Base-by-base conservation (phyloP, 2,113 vertebrate genomes). In the Peucedramus taeniatus region DNA sequence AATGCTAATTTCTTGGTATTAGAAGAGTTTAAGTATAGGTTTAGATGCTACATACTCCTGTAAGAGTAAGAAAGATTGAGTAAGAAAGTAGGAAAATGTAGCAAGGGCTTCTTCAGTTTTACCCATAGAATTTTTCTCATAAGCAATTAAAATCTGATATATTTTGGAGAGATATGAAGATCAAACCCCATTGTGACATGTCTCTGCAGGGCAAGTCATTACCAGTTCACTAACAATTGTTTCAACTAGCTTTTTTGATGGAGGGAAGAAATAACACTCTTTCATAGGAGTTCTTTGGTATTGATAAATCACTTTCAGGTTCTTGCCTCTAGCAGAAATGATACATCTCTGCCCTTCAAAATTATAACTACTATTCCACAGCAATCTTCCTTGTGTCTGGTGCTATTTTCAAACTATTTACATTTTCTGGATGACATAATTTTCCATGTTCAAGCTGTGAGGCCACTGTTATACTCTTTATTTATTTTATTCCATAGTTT, bases 381-480 rank as follows among this genome's bases (percentile, higher is more conserved):
- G 65, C 8, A n/a, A 75, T 66, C 35, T 87, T 94, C 21, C 42
- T 74, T 45, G 51, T 40, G 39, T 39, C 54, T 65, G 19, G 35
- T 44, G 24, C 12, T 76, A 78, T 68, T 87, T 95, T 78, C 77
- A 89, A 84, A 84, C 51, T 84, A 79, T 85, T 95, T 93, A 71
- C 61, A 85, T 89, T 87, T 79, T 60, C 61, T 82, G 35, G n/a
- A 60, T 87, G 65, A 81, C 56, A 87, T 82, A 82, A 87, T 95
- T 94, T 94, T 82, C 70, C 44, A 53, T 79, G 65, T 83, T 89
- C 44, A 91, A 80, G 31, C 72, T 84, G 56, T 59, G 47, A 93
- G 8, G 82, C 39, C 44, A 54, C 18, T 39, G 33, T 78, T 75
- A 39, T 11, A 27, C 13, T 78, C 30, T 33, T 90, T 68, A 87